Percentiles rank a stretch among this genome's conserved stretches.
phyloP scores from a whole-genome alignment of 2,888 invertebrate genomes.

The Leptinotarsa haldemani region DNA sequence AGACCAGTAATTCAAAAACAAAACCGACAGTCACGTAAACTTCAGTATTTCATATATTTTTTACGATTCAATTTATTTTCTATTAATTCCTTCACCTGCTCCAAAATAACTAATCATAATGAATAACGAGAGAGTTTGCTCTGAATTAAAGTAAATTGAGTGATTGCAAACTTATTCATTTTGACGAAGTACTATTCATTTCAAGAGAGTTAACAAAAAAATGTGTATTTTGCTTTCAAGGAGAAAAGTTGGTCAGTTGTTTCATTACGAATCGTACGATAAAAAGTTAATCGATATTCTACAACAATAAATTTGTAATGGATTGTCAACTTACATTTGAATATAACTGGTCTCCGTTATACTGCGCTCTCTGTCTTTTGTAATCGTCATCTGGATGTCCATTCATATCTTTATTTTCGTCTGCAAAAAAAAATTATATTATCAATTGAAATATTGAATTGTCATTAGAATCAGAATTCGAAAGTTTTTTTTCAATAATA shows the following conservation, averaged over 20 bases:
- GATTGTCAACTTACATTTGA: constrained; percentile 78
- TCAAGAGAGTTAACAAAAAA: neutral
- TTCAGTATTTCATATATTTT: too few relatives aligned
- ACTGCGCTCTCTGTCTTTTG: constrained; percentile 87
- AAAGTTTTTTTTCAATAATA: too few relatives aligned
- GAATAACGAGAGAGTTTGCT: neutral
- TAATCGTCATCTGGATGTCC: constrained; percentile 89
- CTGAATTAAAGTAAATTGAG: neutral
- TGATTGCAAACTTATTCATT: neutral
- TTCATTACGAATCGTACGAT: neutral
- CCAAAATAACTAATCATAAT: too few relatives aligned
- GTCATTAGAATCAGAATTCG: too few relatives aligned
- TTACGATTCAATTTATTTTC: too few relatives aligned
- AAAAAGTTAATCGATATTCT: constrained; percentile 20
- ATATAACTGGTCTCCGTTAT: constrained; percentile 90
- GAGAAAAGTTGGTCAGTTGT: constrained; percentile 15
- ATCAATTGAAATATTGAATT: too few relatives aligned
- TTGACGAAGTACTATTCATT: neutral
- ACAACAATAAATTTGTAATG: neutral
- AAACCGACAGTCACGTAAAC: neutral
- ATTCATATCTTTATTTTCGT: constrained; percentile 89
- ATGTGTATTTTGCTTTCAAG: constrained; percentile 12
- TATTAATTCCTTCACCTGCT: too few relatives aligned
- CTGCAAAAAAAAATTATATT: constrained; percentile 65
- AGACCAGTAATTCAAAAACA: neutral